phyloP scores from a whole-genome alignment of 2,888 invertebrate genomes.

The Laspeyria flexula region DNA sequence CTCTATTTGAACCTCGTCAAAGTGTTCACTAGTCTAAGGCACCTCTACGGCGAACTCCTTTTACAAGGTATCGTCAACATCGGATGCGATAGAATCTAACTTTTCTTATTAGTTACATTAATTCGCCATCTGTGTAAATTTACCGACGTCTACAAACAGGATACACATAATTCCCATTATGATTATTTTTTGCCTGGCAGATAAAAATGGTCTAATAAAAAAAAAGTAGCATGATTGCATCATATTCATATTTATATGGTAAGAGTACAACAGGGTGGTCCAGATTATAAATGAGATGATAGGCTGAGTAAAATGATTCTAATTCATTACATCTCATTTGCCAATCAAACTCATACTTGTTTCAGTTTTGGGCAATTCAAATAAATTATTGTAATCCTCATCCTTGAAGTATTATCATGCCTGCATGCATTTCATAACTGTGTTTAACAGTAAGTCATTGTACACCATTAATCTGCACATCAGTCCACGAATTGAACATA shows the following conservation, averaged over 20 bases:
- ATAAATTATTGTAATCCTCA: conserved; percentile 32
- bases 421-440: conserved; percentile 30
- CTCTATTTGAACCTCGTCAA: conserved; percentile 31
- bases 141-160: conserved; percentile 11
- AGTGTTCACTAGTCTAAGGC: conserved; percentile 29
- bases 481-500: conserved; percentile 28
- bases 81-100: conserved; percentile 27
- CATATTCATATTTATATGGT: conserved; percentile 28
- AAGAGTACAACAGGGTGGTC: conserved; percentile 26
- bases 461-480: conserved; percentile 32
- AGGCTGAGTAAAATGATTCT: conserved; percentile 33
- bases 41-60: conserved; percentile 10
- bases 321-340: conserved; percentile 34
- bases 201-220: conserved; percentile 20
- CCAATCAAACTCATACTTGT: conserved; percentile 30
- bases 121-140: conserved; percentile 29
- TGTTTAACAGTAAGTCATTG: conserved; percentile 31
- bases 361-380: conserved; percentile 32
- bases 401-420: conserved; percentile 32
- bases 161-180: conserved; percentile 15
- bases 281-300: conserved; percentile 29
- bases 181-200: conserved; percentile 20
- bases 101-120: conserved; percentile 21
- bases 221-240: conserved; percentile 21
- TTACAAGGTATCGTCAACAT: conserved; percentile 11